Conservation (phyloP, 2,888 invertebrate species). For the Chalcis sispes region DNA sequence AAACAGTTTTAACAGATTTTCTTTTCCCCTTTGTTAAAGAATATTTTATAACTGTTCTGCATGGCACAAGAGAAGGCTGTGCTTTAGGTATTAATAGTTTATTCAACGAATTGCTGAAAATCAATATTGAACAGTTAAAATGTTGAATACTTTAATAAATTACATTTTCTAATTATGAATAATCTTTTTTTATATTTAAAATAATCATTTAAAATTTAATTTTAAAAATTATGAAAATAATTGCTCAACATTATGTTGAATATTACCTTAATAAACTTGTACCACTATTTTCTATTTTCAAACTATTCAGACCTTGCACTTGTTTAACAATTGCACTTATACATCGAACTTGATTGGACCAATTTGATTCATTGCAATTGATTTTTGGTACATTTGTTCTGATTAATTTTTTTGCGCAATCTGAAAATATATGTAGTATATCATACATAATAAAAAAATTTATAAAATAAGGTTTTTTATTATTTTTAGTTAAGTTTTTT, state of each 20-base stretch:
- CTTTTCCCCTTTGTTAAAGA: slow-evolving; percentile 85
- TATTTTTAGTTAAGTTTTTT: no score
- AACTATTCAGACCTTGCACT: background rate
- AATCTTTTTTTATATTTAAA: no score
- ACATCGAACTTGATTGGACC: slow-evolving; percentile 20
- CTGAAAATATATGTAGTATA: slow-evolving; percentile 45
- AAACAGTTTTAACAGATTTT: slow-evolving; percentile 84
- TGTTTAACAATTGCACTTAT: slow-evolving; percentile 35
- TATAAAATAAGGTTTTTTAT: no score
- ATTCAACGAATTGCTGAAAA: slow-evolving; percentile 43
- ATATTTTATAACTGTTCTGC: slow-evolving; percentile 85
- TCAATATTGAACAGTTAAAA: background rate
- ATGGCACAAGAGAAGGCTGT: slow-evolving; percentile 55
- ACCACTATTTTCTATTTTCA: background rate
- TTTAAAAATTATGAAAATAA: no score
- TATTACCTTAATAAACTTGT: slow-evolving; percentile 41
- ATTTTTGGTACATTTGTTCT: background rate
- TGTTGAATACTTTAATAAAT: background rate
- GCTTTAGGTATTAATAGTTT: slow-evolving; percentile 49
- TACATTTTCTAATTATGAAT: background rate
- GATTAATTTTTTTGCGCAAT: slow-evolving; percentile 1
- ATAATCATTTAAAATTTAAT: no score
- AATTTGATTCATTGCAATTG: background rate
- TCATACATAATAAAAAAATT: background rate
- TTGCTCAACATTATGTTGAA: no score